These are phyloP conservation scores for Apamea monoglypha DNA, from an alignment of 2,888 invertebrate genomes.

Conservation along the genomic window DNA sequence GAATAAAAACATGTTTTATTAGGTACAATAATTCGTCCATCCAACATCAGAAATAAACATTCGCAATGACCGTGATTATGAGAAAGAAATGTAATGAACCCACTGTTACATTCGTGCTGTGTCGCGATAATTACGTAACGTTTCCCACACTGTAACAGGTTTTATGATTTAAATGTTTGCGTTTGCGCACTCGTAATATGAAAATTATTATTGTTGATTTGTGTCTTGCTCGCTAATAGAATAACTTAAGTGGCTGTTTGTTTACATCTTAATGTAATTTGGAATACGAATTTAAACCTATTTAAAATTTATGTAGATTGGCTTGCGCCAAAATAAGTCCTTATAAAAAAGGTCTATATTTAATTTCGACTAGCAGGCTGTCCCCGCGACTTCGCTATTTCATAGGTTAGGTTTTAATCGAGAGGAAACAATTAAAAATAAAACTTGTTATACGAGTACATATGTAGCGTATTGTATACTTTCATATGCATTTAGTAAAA, in stretches of 20 bases:
- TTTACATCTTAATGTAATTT: conserved; percentile 34
- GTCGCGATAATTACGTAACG: conserved; percentile 67
- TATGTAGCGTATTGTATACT: no score
- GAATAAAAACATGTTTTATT: background rate
- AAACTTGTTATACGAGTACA: no score
- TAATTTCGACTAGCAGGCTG: background rate
- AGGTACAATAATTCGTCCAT: background rate
- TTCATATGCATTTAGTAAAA: no score
- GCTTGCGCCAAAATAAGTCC: background rate
- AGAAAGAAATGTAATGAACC: conserved; percentile 57
- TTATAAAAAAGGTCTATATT: background rate
- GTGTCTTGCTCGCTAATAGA: conserved; percentile 45
- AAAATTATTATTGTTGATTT: conserved; percentile 66
- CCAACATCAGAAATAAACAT: background rate
- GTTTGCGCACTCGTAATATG: conserved; percentile 63
- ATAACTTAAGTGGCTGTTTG: conserved; percentile 44
- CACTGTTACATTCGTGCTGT: conserved; percentile 62
- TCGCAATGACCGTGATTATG: conserved; percentile 34
- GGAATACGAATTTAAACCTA: conserved; percentile 16
- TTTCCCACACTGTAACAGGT: conserved; percentile 70
- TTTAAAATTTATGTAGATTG: conserved; percentile 13
- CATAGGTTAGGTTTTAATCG: no score
- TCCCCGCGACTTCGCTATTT: no score
- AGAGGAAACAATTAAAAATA: no score
- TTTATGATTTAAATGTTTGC: conserved; percentile 64